These are phyloP conservation scores for Zelleria hepariella DNA, from an alignment of 2,888 invertebrate species.

Conservation along the genomic window DNA sequence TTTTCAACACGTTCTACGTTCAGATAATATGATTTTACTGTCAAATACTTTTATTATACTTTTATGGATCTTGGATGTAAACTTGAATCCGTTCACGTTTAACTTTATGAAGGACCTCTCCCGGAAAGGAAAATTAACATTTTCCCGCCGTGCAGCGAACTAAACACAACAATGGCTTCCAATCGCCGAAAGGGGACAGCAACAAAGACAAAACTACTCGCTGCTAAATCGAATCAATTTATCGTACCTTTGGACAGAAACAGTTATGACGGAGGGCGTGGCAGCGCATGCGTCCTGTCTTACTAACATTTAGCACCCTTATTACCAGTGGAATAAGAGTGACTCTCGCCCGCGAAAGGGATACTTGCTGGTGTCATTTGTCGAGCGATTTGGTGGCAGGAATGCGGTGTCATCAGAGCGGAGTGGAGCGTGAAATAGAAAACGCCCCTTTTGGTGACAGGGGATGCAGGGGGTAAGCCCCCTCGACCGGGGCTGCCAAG, in stretches of 20 bases:
- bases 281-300: slow-evolving; percentile 49
- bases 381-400: slow-evolving; percentile 66
- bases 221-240: slow-evolving; percentile 5
- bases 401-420: slow-evolving; percentile 68
- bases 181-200: neutral
- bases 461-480: neutral
- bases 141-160: no score
- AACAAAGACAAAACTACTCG: neutral
- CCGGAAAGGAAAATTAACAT: no score
- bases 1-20: no score
- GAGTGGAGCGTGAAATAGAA: slow-evolving; percentile 71
- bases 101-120: no score
- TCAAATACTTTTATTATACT: no score
- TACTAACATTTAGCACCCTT: neutral
- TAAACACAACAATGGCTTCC: neutral
- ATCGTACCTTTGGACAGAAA: slow-evolving; percentile 29
- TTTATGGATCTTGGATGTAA: no score
- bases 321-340: neutral
- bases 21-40: no score
- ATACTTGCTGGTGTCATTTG: slow-evolving; percentile 34
- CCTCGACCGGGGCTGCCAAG: neutral
- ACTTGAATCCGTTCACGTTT: no score
- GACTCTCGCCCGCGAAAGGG: neutral
- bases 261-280: slow-evolving; percentile 69
- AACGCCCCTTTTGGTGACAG: slow-evolving; percentile 49